A percentile compares a stretch with the other conserved stretches of the same genome.
Conservation (phyloP, 2,888 invertebrate genomes). For the Lottia gigantea region DNA sequence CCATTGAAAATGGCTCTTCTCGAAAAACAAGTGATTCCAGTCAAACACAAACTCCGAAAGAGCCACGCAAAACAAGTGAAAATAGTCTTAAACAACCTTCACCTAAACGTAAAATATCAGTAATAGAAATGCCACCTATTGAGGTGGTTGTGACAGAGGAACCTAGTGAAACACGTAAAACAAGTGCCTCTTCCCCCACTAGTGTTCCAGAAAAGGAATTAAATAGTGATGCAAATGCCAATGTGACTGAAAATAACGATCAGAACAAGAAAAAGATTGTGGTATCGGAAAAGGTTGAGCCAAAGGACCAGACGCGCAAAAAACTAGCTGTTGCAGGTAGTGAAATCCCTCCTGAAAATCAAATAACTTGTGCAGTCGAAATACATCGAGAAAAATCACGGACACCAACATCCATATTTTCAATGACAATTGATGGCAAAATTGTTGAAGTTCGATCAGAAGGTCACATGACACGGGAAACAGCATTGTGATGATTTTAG, state of each 20-base stretch:
- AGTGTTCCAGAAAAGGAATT: background rate
- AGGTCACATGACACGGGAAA: constrained; percentile 4
- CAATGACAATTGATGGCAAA: constrained; percentile 6
- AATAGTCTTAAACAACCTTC: background rate
- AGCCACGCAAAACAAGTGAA: background rate
- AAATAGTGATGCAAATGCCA: background rate
- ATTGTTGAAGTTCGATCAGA: background rate
- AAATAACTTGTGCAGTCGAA: constrained; percentile 57
- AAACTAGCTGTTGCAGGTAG: constrained; percentile 13
- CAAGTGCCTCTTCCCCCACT: constrained; percentile 4
- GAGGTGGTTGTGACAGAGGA: background rate
- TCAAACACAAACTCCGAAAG: background rate
- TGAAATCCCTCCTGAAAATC: constrained; percentile 48
- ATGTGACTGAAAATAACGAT: background rate
- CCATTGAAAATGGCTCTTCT: background rate
- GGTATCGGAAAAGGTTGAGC: background rate
- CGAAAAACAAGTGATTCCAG: background rate
- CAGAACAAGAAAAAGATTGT: background rate
- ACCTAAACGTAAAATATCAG: background rate
- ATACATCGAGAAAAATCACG: constrained; percentile 56
- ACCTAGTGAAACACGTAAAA: background rate
- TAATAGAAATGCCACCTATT: background rate
- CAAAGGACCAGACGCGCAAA: background rate
- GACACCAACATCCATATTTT: constrained; percentile 36
- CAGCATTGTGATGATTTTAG: background rate